Base-by-base conservation (phyloP, 2,113 vertebrate genomes). In the Erpornis zantholeuca region DNA sequence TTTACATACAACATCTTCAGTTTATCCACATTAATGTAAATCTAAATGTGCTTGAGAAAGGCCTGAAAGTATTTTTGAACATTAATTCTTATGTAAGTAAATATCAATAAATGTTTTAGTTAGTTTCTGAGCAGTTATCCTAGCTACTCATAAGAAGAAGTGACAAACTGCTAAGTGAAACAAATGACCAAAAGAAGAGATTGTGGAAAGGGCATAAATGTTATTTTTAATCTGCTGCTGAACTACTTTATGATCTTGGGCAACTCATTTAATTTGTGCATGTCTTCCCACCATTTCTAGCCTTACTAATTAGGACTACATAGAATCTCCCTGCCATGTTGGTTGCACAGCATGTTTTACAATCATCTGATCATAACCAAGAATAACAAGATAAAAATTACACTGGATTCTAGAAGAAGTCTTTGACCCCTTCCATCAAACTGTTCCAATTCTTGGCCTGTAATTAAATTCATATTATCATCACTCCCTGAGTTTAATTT, bases 1-100 rank as follows among this genome's bases (percentile, higher is more conserved):
- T 96, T 97, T 93, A 87, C 79, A 82, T 76, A 75, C 76, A 96
- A 73, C 75, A 83, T 93, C 89, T 96, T 94, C 54, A 33, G 38
- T 82, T 95, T 87, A 94, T 88, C 79, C 53, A 73, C 94, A 88
- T 96, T 96, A 96, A 93, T 75, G 80, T 95, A 93, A 79, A 96
- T 38, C 83, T 57, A 95, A 96, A 94, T 77, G 27, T 70, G 52
- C 84, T 72, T 96, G 86, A 94, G 89, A 86, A 95, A 84, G 64
- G 93, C 56, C 63, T 61, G 21, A 87, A 87, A 89, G 91, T 92
- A 90, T 72, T 73, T 97, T 81, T 89, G 85, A 91, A 42, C 63
- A 92, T 90, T 82, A 96, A 84, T 80, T 73, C 47, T 42, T 92
- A 82, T 78, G 20, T 76, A 91, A 93, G 40, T 77, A 89, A 56